phyloP scores from a whole-genome alignment of 2,797 vertebrate species.

The Enteromius mattozi region DNA sequence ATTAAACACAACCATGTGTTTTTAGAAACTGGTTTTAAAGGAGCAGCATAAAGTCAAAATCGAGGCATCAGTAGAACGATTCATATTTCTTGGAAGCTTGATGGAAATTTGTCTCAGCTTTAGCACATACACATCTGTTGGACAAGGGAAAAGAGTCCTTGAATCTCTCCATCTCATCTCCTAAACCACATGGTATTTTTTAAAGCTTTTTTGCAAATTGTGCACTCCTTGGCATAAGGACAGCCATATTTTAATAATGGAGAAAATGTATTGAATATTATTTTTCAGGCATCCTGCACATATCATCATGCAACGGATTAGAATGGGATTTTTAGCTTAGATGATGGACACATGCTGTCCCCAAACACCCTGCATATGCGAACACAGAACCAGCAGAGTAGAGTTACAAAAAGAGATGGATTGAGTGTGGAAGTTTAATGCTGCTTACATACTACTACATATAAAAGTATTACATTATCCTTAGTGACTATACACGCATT shows the following conservation, averaged over 20 bases:
- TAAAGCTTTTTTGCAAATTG: slow-evolving; percentile 34
- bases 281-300: slow-evolving; percentile 26
- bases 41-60: slow-evolving; percentile 5
- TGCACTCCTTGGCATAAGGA: slow-evolving; percentile 14
- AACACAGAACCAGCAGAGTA: slow-evolving; percentile 21
- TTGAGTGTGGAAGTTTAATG: background rate
- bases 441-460: background rate
- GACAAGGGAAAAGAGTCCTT: background rate
- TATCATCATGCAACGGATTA: slow-evolving; percentile 46
- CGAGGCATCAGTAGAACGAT: background rate
- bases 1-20: slow-evolving; percentile 71
- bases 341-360: slow-evolving; percentile 46
- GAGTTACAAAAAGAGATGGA: background rate
- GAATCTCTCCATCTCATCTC: background rate
- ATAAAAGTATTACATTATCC: slow-evolving; percentile 27
- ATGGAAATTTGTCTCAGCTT: background rate
- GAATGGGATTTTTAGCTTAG: slow-evolving; percentile 46
- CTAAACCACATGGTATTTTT: background rate
- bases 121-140: slow-evolving; percentile 16
- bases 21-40: slow-evolving; percentile 57
- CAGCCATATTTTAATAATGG: slow-evolving; percentile 45
- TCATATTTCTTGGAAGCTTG: slow-evolving; percentile 26
- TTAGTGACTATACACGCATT: background rate
- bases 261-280: slow-evolving; percentile 32
- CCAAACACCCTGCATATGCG: slow-evolving; percentile 24